Evolutionary conservation across 1,140 invertebrate genomes (phyloP).

Genomic region (Argopecten irradians): DNA sequence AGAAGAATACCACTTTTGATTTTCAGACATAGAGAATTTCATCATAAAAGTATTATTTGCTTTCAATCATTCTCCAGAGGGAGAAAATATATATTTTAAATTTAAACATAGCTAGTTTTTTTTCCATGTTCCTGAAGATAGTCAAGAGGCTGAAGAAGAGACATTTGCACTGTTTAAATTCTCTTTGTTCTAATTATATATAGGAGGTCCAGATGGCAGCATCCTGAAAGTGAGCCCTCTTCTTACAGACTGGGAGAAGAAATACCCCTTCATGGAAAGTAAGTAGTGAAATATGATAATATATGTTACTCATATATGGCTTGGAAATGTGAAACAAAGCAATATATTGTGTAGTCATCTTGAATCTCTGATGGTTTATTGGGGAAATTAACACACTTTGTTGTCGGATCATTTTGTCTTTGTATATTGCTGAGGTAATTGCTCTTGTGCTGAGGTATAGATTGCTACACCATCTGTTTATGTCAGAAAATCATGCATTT

Average conservation of each 20-base stretch:
- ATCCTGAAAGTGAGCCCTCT: slow-evolving; percentile 9
- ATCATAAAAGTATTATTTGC: neutral
- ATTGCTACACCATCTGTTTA: too few relatives aligned
- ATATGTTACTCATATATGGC: neutral
- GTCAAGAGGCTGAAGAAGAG: neutral
- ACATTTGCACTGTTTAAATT: neutral
- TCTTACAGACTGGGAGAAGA: slow-evolving; percentile 38
- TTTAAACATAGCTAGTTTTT: neutral
- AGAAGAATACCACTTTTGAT: neutral
- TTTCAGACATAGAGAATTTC: neutral
- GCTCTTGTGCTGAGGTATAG: neutral
- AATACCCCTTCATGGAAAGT: slow-evolving; percentile 31
- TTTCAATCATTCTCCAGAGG: too few relatives aligned
- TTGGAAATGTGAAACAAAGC: neutral
- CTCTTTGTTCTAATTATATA: neutral
- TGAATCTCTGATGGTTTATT: neutral
- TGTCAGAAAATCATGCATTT: too few relatives aligned
- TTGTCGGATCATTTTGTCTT: neutral
- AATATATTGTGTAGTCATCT: neutral
- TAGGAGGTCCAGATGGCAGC: neutral
- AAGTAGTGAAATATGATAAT: neutral
- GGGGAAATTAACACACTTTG: neutral
- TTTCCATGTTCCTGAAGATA: neutral
- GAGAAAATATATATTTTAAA: neutral
- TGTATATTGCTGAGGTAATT: neutral